Evolutionary conservation across 2,797 vertebrate genomes (phyloP), one percentile per base, ranked within the genome.

Genomic region (Anguilla pacifica): DNA sequence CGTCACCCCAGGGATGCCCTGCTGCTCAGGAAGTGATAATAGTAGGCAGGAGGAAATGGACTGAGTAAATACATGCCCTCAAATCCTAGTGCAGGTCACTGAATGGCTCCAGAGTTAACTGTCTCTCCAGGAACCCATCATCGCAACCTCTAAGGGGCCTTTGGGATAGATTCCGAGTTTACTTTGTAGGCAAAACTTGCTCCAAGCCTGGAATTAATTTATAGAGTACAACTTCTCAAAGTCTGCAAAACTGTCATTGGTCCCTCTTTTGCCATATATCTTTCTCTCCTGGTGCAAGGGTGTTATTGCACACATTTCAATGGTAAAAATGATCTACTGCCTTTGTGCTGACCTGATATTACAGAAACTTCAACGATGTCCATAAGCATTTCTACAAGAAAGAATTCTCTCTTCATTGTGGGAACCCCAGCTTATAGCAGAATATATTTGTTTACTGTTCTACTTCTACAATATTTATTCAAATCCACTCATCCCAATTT

Each of bases 131-230:
- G 79, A 43, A n/a, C 22, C 79, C 79, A 51, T 82, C 79, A 51
- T 22, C 17, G 79, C 46, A 49, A 35, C 79, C 79, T 82, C 43
- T 3, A 22, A n/a, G 79, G 79, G 46, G 79, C 79, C 79, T 51
- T n/a, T 25, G 79, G 79, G 79, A 82, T 22, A 51, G 28, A 82
- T 6, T 51, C 79, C 43, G 22, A 82, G 79, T 82, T 82, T 82
- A 82, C 79, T 82, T 82, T 82, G 79, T 82, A 82, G 79, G 79
- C 79, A 82, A 82, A 82, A 82, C 79, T 82, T 82, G 79, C 79
- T 82, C 79, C 43, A 51, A 82, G 79, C 9, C 79, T 51, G 39
- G 46, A 82, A 82, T 82, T 49, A 82, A 82, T 82, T 82, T 82
- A 82, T 82, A 51, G 79, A 82, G 79, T 82, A 46, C 46, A 82